Percentiles rank a stretch among this genome's conserved stretches.
Conservation (phyloP, 2,797 vertebrate genomes). For the Neosalanx taihuensis region DNA sequence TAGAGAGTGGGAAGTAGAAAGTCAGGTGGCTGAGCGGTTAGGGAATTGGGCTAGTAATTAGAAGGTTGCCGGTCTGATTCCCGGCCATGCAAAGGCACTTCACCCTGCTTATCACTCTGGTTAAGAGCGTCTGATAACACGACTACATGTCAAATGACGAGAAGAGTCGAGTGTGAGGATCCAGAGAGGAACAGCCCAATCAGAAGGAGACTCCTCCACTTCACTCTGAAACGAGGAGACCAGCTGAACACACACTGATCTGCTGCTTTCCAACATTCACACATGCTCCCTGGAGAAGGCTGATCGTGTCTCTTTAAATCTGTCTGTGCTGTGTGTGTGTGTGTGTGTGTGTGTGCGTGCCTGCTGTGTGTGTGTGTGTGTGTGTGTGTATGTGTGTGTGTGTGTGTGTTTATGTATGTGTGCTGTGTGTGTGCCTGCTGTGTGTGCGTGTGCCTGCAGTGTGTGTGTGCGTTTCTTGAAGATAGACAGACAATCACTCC, state of each 20-base stretch:
- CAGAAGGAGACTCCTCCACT: constrained; percentile 28
- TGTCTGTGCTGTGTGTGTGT: constrained; percentile 12
- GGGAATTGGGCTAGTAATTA: too few species aligned
- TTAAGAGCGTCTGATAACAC: too few species aligned
- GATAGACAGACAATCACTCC: constrained; percentile 30
- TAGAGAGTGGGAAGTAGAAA: too few species aligned
- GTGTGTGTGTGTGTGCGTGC: too few species aligned
- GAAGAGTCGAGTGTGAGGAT: constrained; percentile 16
- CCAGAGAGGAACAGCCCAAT: constrained; percentile 49
- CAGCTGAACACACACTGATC: constrained; percentile 53
- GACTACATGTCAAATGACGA: too few species aligned
- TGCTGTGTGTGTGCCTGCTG: neutral
- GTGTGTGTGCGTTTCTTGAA: neutral
- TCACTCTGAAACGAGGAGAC: constrained; percentile 50
- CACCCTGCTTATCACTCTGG: too few species aligned
- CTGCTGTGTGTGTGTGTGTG: too few species aligned
- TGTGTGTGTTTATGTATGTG: constrained; percentile 19
- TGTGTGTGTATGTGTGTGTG: constrained; percentile 26
- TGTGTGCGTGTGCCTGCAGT: neutral
- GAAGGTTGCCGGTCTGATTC: too few species aligned
- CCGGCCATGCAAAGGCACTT: too few species aligned
- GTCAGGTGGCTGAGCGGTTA: too few species aligned
- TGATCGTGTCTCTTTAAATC: constrained; percentile 33
- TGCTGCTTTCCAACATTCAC: constrained; percentile 57
- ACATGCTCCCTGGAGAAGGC: constrained; percentile 54